Percentiles rank a stretch among this genome's conserved stretches.
These are phyloP conservation scores for Scaeva pyrastri DNA, from an alignment of 2,888 invertebrate genomes.

Conservation along the genomic window DNA sequence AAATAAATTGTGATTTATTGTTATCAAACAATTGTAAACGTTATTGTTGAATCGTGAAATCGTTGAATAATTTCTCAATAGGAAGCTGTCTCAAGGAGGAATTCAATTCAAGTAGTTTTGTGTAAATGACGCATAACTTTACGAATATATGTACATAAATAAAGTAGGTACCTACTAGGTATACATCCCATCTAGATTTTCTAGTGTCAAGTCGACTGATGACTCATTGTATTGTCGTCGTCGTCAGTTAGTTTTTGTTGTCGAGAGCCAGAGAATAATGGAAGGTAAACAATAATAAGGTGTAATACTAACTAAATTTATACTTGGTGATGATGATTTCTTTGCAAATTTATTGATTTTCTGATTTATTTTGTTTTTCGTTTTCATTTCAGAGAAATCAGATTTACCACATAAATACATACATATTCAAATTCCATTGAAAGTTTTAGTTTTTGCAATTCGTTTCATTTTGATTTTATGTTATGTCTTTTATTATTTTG, in stretches of 20 bases:
- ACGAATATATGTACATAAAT: background rate
- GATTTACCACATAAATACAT: background rate
- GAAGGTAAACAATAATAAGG: slow-evolving; percentile 17
- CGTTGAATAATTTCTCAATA: background rate
- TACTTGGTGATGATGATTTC: background rate
- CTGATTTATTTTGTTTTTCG: no score
- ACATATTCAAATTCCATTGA: background rate
- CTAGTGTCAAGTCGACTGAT: background rate
- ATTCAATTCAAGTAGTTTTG: background rate
- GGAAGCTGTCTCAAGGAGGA: slow-evolving; percentile 15
- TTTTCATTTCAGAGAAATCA: background rate
- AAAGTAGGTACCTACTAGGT: background rate
- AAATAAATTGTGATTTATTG: slow-evolving; percentile 42
- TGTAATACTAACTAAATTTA: background rate
- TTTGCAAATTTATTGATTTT: background rate
- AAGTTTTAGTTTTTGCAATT: background rate
- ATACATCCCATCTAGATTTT: background rate
- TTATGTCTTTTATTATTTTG: background rate
- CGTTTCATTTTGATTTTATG: background rate
- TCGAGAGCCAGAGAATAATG: slow-evolving; percentile 2
- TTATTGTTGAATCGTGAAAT: slow-evolving; percentile 1
- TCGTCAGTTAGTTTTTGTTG: background rate
- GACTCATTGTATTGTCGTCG: slow-evolving; percentile 2
- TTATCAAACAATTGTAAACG: no score
- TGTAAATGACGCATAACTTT: slow-evolving; percentile 61